Base-by-base conservation (phyloP, 2,113 vertebrate species). In the Oncorhynchus masou region DNA sequence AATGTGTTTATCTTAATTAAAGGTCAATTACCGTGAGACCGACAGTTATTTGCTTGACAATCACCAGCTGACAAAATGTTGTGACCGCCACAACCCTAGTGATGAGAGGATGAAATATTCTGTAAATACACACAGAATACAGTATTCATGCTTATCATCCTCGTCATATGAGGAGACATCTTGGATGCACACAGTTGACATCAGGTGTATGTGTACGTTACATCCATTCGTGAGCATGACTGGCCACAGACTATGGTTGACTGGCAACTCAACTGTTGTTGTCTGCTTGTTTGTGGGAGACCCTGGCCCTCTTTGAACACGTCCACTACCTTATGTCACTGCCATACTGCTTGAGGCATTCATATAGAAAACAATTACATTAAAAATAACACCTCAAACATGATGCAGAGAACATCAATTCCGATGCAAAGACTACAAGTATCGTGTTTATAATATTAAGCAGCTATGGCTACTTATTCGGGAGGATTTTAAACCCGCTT, bases 361-460 rank as follows among this genome's bases (percentile, higher is more conserved):
- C 70, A 78, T 71, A 76, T 73, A 72, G 74, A 85, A 80, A 81
- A 81, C 78, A 86, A 83, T 22, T 73, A 51, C 69, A 85, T 81
- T 84, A 54, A 76, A 83, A 87, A 83, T 67, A 79, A 81, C 84
- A 62, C 45, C 59, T 67, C 7, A 76, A 83, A 83, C 9, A 31
- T 34, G 81, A 83, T 86, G 68, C 68, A 74, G 70, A 57, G 57
- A 76, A 71, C 24, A 74, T 84, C 66, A 54, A 39, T 68, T 81
- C 27, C 64, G 51, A 78, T 81, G 77, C 71, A 74, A 78, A 82
- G 19, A 81, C 75, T 74, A 77, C 78, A 86, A 70, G 70, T 74
- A 79, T 62, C 27, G 70, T 16, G 59, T 89, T 49, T 88, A 91
- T 90, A 84, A 87, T 85, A 84, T 45, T 85, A 65, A 90, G 75